Evolutionary conservation across 2,888 invertebrate species (phyloP).

Genomic region (Leptopilina myrica): DNA sequence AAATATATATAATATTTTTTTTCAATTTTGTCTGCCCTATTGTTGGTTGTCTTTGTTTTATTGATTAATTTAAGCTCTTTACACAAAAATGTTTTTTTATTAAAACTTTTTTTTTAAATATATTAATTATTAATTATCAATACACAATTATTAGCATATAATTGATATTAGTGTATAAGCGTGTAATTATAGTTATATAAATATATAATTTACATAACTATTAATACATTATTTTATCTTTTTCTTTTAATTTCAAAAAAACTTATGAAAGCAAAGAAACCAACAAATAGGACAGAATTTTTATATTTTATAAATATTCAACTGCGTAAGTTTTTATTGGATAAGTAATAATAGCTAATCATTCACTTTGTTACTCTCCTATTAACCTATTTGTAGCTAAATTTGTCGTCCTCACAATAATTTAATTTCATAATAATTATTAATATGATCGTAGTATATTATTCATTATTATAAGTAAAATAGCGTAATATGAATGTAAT

Average conservation of each 20-base stretch:
- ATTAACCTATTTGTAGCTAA: slow-evolving; percentile 74
- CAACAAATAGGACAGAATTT: slow-evolving; percentile 71
- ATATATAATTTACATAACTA: too few relatives aligned
- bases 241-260: background rate
- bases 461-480: slow-evolving; percentile 68
- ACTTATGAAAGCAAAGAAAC: slow-evolving; percentile 55
- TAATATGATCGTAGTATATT: slow-evolving; percentile 69
- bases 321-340: slow-evolving; percentile 66
- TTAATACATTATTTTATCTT: too few relatives aligned
- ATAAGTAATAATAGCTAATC: slow-evolving; percentile 71
- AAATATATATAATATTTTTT: slow-evolving; percentile 63
- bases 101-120: background rate
- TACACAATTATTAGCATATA: too few relatives aligned
- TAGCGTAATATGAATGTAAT: slow-evolving; percentile 68
- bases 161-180: too few relatives aligned
- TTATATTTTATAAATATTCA: slow-evolving; percentile 68
- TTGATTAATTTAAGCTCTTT: slow-evolving; percentile 8
- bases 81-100: background rate
- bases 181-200: too few relatives aligned
- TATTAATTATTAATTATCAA: too few relatives aligned
- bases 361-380: slow-evolving; percentile 75
- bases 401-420: slow-evolving; percentile 71
- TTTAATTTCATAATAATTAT: slow-evolving; percentile 70
- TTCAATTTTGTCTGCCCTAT: slow-evolving; percentile 71
- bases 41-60: slow-evolving; percentile 66